A percentile compares a stretch with the other conserved stretches of the same genome.
These are phyloP conservation scores for Drosophila hamatofila DNA, from an alignment of 2,888 invertebrate species.

Conservation along the genomic window DNA sequence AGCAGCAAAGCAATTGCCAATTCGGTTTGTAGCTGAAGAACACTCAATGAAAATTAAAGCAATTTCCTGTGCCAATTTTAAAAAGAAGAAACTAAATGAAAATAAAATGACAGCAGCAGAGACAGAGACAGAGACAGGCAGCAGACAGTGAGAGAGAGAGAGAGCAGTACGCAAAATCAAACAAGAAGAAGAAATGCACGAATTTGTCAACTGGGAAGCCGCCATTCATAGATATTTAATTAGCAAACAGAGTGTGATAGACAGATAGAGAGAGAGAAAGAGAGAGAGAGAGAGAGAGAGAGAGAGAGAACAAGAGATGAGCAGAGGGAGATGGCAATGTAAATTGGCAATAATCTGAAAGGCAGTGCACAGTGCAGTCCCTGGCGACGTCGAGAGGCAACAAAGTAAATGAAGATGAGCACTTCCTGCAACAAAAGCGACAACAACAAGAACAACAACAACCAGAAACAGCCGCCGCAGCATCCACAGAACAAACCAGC, in stretches of 20 bases:
- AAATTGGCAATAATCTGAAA: conserved; percentile 74
- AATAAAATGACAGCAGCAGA: conserved; percentile 51
- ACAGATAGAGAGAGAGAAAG: conserved; percentile 8
- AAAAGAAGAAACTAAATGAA: conserved; percentile 70
- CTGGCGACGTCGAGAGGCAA: conserved; percentile 46
- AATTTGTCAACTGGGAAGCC: conserved; percentile 51
- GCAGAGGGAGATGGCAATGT: conserved; percentile 39
- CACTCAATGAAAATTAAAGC: conserved; percentile 79
- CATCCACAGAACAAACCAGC: conserved; percentile 21
- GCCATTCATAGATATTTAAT: conserved; percentile 82
- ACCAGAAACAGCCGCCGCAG: conserved; percentile 41
- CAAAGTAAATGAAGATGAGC: conserved; percentile 81
- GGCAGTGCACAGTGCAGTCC: conserved; percentile 32
- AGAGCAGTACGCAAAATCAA: conserved; percentile 2
- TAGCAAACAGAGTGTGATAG: conserved; percentile 58
- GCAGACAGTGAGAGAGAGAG: background rate
- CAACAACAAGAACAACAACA: conserved; percentile 70
- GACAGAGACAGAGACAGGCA: background rate
- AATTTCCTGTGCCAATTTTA: conserved; percentile 81
- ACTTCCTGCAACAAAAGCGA: conserved; percentile 78
- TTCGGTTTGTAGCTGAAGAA: conserved; percentile 51
- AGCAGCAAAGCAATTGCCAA: conserved; percentile 56
- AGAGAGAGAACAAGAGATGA: too few species aligned
- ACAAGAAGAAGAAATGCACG: conserved; percentile 4
- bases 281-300: background rate